Conservation (phyloP, 1,140 invertebrate genomes). For the Megalopta genalis region DNA sequence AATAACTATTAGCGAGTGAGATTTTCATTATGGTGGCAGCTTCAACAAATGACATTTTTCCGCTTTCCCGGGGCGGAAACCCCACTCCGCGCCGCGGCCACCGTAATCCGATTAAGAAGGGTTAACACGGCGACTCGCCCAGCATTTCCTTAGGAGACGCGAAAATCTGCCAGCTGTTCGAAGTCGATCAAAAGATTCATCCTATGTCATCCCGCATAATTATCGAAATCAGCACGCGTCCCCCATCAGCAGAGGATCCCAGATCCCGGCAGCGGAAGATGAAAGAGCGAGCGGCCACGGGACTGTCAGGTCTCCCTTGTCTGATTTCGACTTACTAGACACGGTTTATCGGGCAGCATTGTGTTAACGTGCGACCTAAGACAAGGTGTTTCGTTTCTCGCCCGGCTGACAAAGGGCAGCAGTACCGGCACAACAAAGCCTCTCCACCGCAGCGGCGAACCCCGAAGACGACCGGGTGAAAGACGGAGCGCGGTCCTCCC, state of each 20-base stretch:
- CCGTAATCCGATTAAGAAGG: no score
- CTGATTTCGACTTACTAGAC: slow-evolving; percentile 30
- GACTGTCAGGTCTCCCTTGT: slow-evolving; percentile 27
- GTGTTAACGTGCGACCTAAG: slow-evolving; percentile 55
- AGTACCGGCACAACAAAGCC: slow-evolving; percentile 48
- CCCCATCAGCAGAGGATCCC: neutral
- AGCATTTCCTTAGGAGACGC: neutral
- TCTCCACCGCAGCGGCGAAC: slow-evolving; percentile 16
- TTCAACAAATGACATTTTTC: no score
- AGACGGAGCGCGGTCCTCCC: slow-evolving; percentile 2
- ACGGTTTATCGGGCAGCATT: slow-evolving; percentile 43
- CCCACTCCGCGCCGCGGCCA: no score
- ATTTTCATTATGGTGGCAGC: no score
- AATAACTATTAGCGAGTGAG: no score
- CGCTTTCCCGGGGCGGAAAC: no score
- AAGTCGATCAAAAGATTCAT: no score
- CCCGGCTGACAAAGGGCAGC: slow-evolving; percentile 45
- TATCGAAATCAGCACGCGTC: slow-evolving; percentile 8
- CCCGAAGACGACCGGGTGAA: slow-evolving; percentile 31
- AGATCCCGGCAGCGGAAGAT: neutral
- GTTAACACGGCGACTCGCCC: no score
- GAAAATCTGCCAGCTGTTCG: neutral
- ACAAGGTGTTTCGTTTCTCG: slow-evolving; percentile 58
- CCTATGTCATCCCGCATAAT: slow-evolving; percentile 46
- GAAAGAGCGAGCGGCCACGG: slow-evolving; percentile 4